Base-by-base conservation (phyloP, 2,888 invertebrate genomes). In the Therioaphis trifolii region DNA sequence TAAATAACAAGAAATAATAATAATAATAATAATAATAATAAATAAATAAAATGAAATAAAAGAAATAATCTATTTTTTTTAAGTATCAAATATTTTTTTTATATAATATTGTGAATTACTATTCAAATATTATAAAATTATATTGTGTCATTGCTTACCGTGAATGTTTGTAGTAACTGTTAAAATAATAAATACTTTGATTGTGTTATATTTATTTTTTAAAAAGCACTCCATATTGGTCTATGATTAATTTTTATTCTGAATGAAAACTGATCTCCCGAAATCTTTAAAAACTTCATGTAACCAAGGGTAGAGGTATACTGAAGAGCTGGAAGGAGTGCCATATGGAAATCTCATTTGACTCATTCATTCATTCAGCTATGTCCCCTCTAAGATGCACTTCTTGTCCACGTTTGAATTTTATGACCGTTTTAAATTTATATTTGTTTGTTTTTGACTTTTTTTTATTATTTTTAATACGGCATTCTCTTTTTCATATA, bases 391-490 rank as follows among this genome's bases (percentile, higher is more conserved):
- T 82, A 82, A 49, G 5, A 71, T 49, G 61, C 15, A 18, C 14
- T 11, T 72, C 46, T 5, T 82, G n/a, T 72, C 24, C 21, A 71
- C 72, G 80, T 82, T 49, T 18, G 18, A 14, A 61, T 72, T 82
- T 82, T 72, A 82, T 35, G 72, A 82, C 61, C 27, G 21, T 49
- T 49, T 58, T 40, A 61, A 35, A 72, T 69, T 79, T 69, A 63
- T 55, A 72, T 72, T 66, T 49, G 49, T 82, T 72, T 72, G 69
- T 80, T 72, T 55, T 58, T 46, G 40, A 43, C 43, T 55, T 80
- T 80, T 71, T 80, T 77, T 66, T 71, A 69, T 77, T 77, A 66
- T 77, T 66, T 66, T 77, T 46, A n/a, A 43, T 43, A 58, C 75
- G 24, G 12, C 18, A 75, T 58, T 75, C 43, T 4, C 2, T 14